These are phyloP conservation scores for Cladopsammia gracilis DNA, from an alignment of 64 coral and sea anemone genomes.

Conservation along the genomic window DNA sequence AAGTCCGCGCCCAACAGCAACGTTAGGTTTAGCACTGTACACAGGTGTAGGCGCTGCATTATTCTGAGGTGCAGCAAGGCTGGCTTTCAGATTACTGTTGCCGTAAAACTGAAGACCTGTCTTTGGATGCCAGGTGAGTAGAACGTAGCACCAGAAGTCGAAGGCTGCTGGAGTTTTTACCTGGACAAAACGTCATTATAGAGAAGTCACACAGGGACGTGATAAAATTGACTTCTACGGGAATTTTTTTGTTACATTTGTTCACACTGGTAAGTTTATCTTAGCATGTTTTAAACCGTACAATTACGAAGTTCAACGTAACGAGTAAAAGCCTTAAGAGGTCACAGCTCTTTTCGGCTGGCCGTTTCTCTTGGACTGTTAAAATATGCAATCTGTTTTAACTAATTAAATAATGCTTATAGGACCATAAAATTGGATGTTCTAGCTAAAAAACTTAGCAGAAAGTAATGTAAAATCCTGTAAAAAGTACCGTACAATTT, in stretches of 20 bases:
- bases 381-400: no score
- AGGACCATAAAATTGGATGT: no score
- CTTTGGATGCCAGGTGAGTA: slow-evolving; percentile 85
- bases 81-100: slow-evolving; percentile 43
- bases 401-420: no score
- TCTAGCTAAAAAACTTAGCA: no score
- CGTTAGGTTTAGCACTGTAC: slow-evolving; percentile 62
- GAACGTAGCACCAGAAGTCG: slow-evolving; percentile 82
- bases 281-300: no score
- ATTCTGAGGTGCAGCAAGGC: neutral
- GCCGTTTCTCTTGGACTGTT: no score
- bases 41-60: slow-evolving; percentile 29
- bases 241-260: neutral
- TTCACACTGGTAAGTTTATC: no score
- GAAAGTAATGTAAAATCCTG: no score
- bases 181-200: slow-evolving; percentile 18
- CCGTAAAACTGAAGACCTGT: slow-evolving; percentile 77
- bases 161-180: slow-evolving; percentile 40
- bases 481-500: no score
- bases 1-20: slow-evolving; percentile 82
- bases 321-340: no score
- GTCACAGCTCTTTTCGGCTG: no score
- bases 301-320: no score
- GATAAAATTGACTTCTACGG: neutral
- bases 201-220: neutral